Base-by-base conservation (phyloP, 2,888 invertebrate genomes). In the Noctua fimbriata region DNA sequence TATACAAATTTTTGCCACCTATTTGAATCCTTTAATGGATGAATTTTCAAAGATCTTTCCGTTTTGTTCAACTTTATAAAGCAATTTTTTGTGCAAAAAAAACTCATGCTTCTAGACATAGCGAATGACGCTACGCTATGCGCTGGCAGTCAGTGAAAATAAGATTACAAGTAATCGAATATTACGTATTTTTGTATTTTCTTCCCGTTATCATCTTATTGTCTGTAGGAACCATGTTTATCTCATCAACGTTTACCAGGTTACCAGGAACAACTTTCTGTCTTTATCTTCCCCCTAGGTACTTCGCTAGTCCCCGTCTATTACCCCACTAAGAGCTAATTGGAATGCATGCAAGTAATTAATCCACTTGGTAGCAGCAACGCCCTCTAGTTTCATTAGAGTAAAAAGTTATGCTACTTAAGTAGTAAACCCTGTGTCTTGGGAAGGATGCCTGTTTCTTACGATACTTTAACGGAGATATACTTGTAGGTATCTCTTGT, bases 311-410 rank as follows among this genome's bases (percentile, higher is more conserved):
- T 79, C 49, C 41, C 28, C 79, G 81, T 80, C 71, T 79, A 83
- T 79, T 73, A 81, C 73, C 73, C 65, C 41, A 77, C 76, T 73
- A 76, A 86, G 76, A 86, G 83, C 85, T 84, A 83, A 85, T 90
- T 81, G 83, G 74, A 79, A 86, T 82, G 80, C 83, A 83, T 88
- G 84, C 74, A 73, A 82, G 85, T 87, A 90, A 92, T 92, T 90
- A 91, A 91, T 91, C 89, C 86, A 80, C 83, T 82, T 85, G 83
- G 80, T 86, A 74, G 81, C 79, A 84, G 89, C 85, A 81, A 87
- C 89, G 90, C 91, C 91, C 90, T 90, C 84, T 82, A 84, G 83
- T 89, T 90, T 91, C 88, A 90, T 92, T 90, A 87, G 83, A 87
- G 89, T 89, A 88, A 89, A 90, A 90, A 91, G 88, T 90, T 88